Base-by-base conservation (phyloP, 2,113 vertebrate species). In the Pseudois nayaur region DNA sequence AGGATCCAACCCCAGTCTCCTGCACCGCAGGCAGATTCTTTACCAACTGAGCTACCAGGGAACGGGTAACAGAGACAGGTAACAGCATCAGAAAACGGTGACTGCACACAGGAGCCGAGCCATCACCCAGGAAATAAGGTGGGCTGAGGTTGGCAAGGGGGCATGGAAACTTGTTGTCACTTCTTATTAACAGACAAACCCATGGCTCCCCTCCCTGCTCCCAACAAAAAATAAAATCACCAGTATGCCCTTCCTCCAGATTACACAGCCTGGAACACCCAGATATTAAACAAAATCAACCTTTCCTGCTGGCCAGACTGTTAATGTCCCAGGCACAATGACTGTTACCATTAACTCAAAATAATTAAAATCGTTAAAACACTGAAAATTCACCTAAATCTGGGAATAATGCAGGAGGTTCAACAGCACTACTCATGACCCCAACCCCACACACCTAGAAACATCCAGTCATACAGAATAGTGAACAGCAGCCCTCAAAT, bases 141-240 rank as follows among this genome's bases (percentile, higher is more conserved):
- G 55, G 50, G 81, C 81, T 81, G 48, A 52, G 87, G 82, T 3
- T 57, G 33, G n/a, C 64, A 67, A 48, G 27, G n/a, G 48, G 59
- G 36, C 33, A 59, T 29, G 33, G 48, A 55, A 91, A 91, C 52
- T 17, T 60, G 31, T 7, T 13, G 60, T 8, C 81, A 91, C 89
- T 94, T 91, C 92, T 94, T 91, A 74, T 50, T 90, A 93, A 50
- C 15, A 92, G 54, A 95, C 40, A 87, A 90, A 60, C 8, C 36
- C 33, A 87, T 31, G 40, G 88, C 52, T 54, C 57, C 52, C 71
- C 45, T 54, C 27, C 23, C 40, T 5, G 3, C 4, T 27, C 50
- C n/a, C 33, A 94, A 84, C 50, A 64, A 96, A 98, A 98, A 97
- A 84, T 45, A 93, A 88, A 91, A 79, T 74, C 94, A 92, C 33